Base-by-base conservation (phyloP, 2,888 invertebrate genomes). In the Coleophora deauratella region DNA sequence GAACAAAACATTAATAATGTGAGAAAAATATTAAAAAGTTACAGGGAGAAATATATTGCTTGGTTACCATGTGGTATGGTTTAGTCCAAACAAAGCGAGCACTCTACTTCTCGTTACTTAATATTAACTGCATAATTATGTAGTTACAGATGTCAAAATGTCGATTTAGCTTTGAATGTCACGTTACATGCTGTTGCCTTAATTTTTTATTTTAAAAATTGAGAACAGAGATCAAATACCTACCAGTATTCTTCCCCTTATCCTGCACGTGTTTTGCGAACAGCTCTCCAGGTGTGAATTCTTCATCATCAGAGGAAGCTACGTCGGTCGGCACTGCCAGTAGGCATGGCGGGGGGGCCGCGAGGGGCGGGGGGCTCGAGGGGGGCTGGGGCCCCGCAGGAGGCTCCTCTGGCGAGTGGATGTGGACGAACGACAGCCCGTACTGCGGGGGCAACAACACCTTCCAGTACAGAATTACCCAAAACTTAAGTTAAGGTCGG, bases 391-490 rank as follows among this genome's bases (percentile, higher is more conserved):
- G 4, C 40, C 37, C 28, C 11, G 12, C 56, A 39, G 53, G 42
- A 36, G 44, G 42, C 27, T 46, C 52, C 38, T 88, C 87, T 47
- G 89, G 87, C 41, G 68, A 71, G 48, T 67, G 72, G 9, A 95
- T 72, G 57, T 90, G 92, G 37, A 96, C 80, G 72, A 96, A 96
- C 0, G 93, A 91, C 10, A 97, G 68, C 0, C 97, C 97, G 72
- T 90, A 97, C 72, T 92, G 88, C 35, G 21, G 21, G 21, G 21
- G 6, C 31, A 37, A 9, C 27, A 32, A 40, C 13, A 27, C 2
- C 12, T 9, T 33, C 14, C 14, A 10, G 33, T 14, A 13, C 12
- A 21, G 11, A n/a, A 21, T 15, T n/a, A n/a, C n/a, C 36, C 9
- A 36, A 27, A 27, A 9, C 8, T 2, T 9, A 9, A 9, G 7